These are phyloP conservation scores for Odontocerum albicorne DNA, from an alignment of 2,888 invertebrate species.

Conservation along the genomic window DNA sequence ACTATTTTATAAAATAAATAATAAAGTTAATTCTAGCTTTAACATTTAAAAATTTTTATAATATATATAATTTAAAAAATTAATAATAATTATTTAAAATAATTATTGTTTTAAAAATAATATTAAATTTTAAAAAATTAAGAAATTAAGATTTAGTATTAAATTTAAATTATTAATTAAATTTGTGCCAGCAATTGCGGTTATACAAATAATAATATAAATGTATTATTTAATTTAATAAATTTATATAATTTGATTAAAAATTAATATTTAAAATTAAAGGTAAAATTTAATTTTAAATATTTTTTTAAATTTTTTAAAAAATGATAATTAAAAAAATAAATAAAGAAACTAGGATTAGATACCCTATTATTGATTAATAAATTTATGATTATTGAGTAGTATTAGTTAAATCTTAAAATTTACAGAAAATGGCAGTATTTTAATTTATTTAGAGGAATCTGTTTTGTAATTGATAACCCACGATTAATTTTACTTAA, in stretches of 20 bases:
- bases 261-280: conserved; percentile 50
- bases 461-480: conserved; percentile 68
- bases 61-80: conserved; percentile 60
- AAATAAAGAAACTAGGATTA: conserved; percentile 64
- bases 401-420: conserved; percentile 63
- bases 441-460: conserved; percentile 71
- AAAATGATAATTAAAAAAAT: conserved; percentile 50
- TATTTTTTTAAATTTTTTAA: conserved; percentile 44
- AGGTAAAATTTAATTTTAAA: conserved; percentile 59
- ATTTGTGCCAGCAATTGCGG: conserved; percentile 73
- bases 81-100: conserved; percentile 48
- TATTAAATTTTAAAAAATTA: conserved; percentile 61
- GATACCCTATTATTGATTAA: conserved; percentile 67
- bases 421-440: conserved; percentile 72
- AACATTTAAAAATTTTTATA: conserved; percentile 56
- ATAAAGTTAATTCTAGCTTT: conserved; percentile 41
- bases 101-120: conserved; percentile 45
- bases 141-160: conserved; percentile 63
- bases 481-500: conserved; percentile 60
- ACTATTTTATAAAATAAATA: conserved; percentile 9
- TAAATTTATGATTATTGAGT: conserved; percentile 50
- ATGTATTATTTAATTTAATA: conserved; percentile 45
- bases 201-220: conserved; percentile 64
- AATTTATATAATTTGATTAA: conserved; percentile 38
- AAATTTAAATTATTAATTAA: conserved; percentile 60